phyloP scores from a whole-genome alignment of 2,797 vertebrate genomes.

The Spinus olivaceus region DNA sequence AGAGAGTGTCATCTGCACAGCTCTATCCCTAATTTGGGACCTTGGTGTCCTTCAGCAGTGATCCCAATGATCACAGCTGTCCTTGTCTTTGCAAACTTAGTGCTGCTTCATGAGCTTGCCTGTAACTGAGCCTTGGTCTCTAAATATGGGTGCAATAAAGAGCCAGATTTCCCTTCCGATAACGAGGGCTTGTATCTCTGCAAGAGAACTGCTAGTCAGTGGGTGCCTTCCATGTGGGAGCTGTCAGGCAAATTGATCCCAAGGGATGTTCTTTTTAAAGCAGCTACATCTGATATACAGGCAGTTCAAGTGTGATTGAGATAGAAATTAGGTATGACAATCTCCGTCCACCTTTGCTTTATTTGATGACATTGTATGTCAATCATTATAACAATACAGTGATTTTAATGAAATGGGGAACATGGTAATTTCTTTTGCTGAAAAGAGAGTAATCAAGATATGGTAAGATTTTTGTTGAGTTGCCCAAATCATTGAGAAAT shows the following conservation, averaged over 20 bases:
- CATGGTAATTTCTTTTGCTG: background rate
- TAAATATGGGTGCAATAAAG: background rate
- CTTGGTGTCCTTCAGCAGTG: fast-evolving
- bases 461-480: background rate
- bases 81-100: background rate
- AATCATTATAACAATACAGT: background rate
- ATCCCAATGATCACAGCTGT: background rate
- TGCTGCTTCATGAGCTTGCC: background rate
- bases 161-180: background rate
- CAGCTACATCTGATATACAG: background rate
- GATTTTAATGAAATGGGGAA: background rate
- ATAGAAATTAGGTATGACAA: background rate
- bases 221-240: background rate
- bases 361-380: background rate
- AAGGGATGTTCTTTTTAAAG: background rate
- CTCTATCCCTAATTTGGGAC: background rate
- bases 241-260: conserved; percentile 4
- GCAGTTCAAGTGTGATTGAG: conserved; percentile 6
- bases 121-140: background rate
- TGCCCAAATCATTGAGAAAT: background rate
- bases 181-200: background rate
- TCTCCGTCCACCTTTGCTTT: conserved; percentile 15
- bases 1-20: background rate
- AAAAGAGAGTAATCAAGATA: background rate
- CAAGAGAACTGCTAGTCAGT: background rate